Percentiles rank a stretch among this genome's conserved stretches.
phyloP scores from a whole-genome alignment of 2,888 invertebrate genomes.

The Ariolimax columbianus region DNA sequence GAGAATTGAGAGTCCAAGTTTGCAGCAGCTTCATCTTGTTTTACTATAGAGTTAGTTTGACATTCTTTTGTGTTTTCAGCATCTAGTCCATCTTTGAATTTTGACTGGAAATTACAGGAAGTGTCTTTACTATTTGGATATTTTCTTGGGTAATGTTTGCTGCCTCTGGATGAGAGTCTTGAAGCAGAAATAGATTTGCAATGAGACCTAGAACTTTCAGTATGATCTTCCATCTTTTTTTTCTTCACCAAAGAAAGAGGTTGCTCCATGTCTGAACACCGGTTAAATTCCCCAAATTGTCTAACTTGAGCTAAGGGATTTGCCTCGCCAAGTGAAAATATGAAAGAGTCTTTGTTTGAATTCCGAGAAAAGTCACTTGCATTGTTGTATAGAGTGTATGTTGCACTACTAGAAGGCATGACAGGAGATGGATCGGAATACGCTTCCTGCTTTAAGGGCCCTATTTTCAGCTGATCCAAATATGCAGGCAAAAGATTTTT shows the following conservation, averaged over 20 bases:
- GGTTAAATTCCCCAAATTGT: conserved; percentile 26
- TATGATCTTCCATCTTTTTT: not conserved
- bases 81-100: not conserved
- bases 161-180: not conserved
- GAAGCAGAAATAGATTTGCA: no score
- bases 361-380: not conserved
- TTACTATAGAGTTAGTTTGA: not conserved
- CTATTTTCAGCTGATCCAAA: not conserved
- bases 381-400: no score
- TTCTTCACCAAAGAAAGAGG: conserved; percentile 36
- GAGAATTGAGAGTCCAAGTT: not conserved
- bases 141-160: not conserved
- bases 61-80: not conserved
- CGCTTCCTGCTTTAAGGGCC: not conserved
- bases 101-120: no score
- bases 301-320: conserved; percentile 38
- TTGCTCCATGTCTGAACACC: not conserved
- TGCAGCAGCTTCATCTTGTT: not conserved
- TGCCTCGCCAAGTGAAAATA: not conserved
- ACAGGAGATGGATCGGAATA: not conserved
- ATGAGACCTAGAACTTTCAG: no score
- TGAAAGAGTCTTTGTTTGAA: not conserved
- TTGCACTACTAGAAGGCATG: not conserved
- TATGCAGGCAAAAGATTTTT: not conserved
- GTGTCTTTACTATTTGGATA: not conserved